A percentile compares a stretch with the other conserved stretches of the same genome.
Evolutionary conservation across 2,113 vertebrate genomes (phyloP).

Genomic region (Mungos mungo): DNA sequence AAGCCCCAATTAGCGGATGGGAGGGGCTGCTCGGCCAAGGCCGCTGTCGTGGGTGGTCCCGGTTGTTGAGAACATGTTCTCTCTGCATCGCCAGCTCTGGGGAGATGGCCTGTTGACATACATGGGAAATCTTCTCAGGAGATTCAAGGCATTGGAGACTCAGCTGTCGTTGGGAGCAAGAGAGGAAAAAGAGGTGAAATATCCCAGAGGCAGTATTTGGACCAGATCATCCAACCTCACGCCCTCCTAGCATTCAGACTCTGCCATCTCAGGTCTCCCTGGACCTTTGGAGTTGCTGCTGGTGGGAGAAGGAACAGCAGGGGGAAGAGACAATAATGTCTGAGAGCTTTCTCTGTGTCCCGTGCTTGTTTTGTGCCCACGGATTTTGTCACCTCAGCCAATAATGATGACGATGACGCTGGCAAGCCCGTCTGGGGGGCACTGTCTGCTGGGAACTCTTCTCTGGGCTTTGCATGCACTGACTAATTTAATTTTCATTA

Average conservation of each 20-base stretch:
- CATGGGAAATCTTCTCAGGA: background rate
- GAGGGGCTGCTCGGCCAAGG: background rate
- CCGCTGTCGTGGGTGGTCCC: background rate
- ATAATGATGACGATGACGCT: accelerated
- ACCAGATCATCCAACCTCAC: background rate
- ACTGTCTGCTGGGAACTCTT: accelerated
- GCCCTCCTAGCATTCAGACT: background rate
- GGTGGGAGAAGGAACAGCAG: accelerated
- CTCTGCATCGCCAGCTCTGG: background rate
- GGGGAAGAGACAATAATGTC: accelerated
- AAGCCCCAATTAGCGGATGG: background rate
- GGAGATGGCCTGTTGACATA: background rate
- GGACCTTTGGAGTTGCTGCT: accelerated
- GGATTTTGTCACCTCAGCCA: background rate
- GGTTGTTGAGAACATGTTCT: background rate
- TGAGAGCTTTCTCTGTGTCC: background rate
- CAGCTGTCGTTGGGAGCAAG: background rate
- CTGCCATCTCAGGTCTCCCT: background rate
- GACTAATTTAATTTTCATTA: background rate
- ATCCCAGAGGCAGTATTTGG: background rate
- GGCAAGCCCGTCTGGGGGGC: accelerated
- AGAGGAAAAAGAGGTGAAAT: background rate
- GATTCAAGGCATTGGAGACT: background rate
- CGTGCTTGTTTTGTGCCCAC: accelerated
- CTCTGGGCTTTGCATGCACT: accelerated